phyloP scores from a whole-genome alignment of 2,888 invertebrate species.

The Megaustenia siamemsis region DNA sequence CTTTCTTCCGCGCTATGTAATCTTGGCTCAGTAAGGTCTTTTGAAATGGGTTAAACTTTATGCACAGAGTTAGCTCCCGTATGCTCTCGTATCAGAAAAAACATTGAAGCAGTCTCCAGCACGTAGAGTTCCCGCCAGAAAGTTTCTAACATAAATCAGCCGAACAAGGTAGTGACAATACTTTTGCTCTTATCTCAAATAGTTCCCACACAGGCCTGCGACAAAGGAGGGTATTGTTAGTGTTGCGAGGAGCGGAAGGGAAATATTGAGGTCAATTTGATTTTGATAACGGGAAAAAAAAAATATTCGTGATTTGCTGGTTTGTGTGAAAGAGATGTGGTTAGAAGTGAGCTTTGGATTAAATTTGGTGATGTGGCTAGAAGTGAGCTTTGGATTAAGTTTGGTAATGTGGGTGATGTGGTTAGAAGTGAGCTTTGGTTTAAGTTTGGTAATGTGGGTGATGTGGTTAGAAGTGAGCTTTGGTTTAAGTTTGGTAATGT shows the following conservation, averaged over 20 bases:
- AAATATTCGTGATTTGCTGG: not conserved
- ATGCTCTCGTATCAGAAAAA: not conserved
- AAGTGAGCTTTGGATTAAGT: too few relatives aligned
- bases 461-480: too few relatives aligned
- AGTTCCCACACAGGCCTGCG: constrained; percentile 10
- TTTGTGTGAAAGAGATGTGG: too few relatives aligned
- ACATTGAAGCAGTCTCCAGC: not conserved
- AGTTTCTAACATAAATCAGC: not conserved
- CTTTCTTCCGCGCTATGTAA: not conserved
- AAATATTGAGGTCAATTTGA: constrained; percentile 12
- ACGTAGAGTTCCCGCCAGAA: not conserved
- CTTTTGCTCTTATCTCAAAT: constrained; percentile 1
- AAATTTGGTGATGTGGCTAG: too few relatives aligned
- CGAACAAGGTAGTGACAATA: constrained; percentile 14
- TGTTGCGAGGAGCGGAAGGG: not conserved
- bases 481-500: too few relatives aligned
- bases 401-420: too few relatives aligned
- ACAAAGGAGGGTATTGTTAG: not conserved
- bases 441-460: too few relatives aligned
- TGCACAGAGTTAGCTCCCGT: not conserved
- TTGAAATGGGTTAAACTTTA: not conserved
- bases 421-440: too few relatives aligned
- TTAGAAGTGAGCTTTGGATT: too few relatives aligned
- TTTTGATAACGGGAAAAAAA: not conserved
- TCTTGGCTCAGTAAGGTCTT: not conserved